These are phyloP conservation scores for Cliona cf. orientalis DNA, from an alignment of 37 sponge, comb jelly and placozoan genomes.

Conservation along the genomic window DNA sequence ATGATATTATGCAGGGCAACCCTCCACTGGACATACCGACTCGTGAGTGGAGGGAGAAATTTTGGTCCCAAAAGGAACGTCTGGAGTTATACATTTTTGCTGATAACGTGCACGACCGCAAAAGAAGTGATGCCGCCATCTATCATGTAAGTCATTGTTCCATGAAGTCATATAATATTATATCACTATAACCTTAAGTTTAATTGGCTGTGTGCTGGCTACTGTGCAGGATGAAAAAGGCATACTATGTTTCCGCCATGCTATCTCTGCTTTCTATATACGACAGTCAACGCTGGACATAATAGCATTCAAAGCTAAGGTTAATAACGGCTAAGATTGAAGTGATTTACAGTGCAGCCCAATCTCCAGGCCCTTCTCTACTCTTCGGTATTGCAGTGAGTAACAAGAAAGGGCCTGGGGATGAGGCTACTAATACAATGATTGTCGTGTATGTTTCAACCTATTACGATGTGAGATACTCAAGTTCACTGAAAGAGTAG, in stretches of 20 bases:
- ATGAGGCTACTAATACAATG: too few relatives aligned
- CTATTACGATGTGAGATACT: too few relatives aligned
- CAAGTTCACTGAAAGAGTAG: not conserved
- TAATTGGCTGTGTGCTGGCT: not conserved
- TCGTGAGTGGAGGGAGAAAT: constrained; percentile 23
- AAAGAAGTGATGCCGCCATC: constrained; percentile 50
- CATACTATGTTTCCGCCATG: constrained; percentile 36
- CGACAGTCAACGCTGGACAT: not conserved
- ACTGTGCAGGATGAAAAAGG: constrained; percentile 45
- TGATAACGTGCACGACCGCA: constrained; percentile 14
- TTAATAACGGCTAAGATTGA: too few relatives aligned
- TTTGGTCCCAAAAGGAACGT: constrained; percentile 4
- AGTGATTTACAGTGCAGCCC: too few relatives aligned
- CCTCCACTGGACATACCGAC: constrained; percentile 16
- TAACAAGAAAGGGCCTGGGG: too few relatives aligned
- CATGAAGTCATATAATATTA: not conserved
- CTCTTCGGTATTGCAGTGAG: too few relatives aligned
- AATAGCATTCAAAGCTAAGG: constrained; percentile 19
- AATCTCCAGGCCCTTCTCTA: too few relatives aligned
- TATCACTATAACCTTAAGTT: too few relatives aligned
- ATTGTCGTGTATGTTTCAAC: too few relatives aligned
- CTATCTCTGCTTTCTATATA: constrained; percentile 26
- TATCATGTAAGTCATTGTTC: constrained; percentile 42
- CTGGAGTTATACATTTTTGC: constrained; percentile 43
- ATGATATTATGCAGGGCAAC: constrained; percentile 30